These are phyloP conservation scores for Liparis tanakae DNA, from an alignment of 2,797 vertebrate species.

Conservation along the genomic window DNA sequence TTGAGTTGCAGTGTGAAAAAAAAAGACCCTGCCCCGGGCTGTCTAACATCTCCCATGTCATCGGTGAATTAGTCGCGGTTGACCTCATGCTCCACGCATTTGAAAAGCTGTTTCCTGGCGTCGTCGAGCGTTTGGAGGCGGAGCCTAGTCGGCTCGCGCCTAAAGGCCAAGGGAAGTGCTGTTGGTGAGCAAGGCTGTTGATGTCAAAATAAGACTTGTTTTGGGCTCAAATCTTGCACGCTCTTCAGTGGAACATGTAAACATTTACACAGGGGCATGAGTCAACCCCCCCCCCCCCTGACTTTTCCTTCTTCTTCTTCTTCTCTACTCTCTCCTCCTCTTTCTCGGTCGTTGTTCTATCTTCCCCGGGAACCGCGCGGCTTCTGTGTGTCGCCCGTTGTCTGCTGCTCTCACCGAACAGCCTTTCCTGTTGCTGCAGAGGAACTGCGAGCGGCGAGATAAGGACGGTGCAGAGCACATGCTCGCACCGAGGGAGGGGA, in stretches of 20 bases:
- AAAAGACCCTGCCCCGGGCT: conserved; percentile 21
- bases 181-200: conserved; percentile 62
- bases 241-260: conserved; percentile 72
- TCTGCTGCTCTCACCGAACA: conserved; percentile 65
- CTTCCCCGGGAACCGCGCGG: conserved; percentile 56
- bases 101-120: conserved; percentile 63
- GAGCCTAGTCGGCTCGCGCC: conserved; percentile 23
- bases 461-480: conserved; percentile 70
- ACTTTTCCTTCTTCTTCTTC: conserved; percentile 8
- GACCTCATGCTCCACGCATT: conserved; percentile 52
- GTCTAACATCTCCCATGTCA: conserved; percentile 44
- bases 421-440: conserved; percentile 79
- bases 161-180: conserved; percentile 60
- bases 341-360: conserved; percentile 51
- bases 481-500: conserved; percentile 40
- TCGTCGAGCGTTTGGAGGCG: conserved; percentile 51
- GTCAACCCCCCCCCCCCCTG: conserved; percentile 51
- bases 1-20: conserved; percentile 8
- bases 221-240: conserved; percentile 63
- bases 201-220: conserved; percentile 76
- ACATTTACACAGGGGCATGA: conserved; percentile 79
- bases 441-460: conserved; percentile 79
- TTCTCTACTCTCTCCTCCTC: conserved; percentile 41
- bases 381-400: conserved; percentile 59
- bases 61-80: conserved; percentile 46